These are phyloP conservation scores for Rhabdophis nuchalis DNA, from an alignment of 2,797 vertebrate species.

Conservation along the genomic window DNA sequence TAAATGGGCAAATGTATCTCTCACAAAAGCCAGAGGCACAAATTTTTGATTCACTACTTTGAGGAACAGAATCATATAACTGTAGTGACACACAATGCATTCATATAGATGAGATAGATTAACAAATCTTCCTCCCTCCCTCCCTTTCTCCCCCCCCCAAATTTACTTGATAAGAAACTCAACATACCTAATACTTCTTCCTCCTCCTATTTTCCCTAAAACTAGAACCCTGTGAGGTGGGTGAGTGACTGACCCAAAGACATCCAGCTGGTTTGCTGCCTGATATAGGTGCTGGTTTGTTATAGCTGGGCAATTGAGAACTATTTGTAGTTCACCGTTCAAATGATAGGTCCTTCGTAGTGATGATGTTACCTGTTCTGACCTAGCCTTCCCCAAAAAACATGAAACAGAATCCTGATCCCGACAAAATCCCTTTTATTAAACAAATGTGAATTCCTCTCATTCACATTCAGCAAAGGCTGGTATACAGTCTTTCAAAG, in stretches of 20 bases:
- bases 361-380: background rate
- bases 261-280: too few species aligned
- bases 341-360: background rate
- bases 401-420: too few species aligned
- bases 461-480: too few species aligned
- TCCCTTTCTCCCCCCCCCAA: background rate
- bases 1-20: slow-evolving; percentile 51
- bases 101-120: too few species aligned
- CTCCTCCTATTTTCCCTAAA: background rate
- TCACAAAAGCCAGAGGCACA: slow-evolving; percentile 59
- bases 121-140: too few species aligned
- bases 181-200: background rate
- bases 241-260: background rate
- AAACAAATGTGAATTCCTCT: too few species aligned
- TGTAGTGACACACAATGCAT: slow-evolving; percentile 51
- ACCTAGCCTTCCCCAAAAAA: too few species aligned
- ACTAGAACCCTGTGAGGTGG: too few species aligned
- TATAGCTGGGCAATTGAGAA: background rate
- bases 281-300: background rate
- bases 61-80: slow-evolving; percentile 58
- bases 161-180: background rate
- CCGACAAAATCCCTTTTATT: too few species aligned
- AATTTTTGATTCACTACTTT: slow-evolving; percentile 65
- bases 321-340: background rate
- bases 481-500: too few species aligned